Base-by-base conservation (phyloP, 2,888 invertebrate species). In the Troides helena region DNA sequence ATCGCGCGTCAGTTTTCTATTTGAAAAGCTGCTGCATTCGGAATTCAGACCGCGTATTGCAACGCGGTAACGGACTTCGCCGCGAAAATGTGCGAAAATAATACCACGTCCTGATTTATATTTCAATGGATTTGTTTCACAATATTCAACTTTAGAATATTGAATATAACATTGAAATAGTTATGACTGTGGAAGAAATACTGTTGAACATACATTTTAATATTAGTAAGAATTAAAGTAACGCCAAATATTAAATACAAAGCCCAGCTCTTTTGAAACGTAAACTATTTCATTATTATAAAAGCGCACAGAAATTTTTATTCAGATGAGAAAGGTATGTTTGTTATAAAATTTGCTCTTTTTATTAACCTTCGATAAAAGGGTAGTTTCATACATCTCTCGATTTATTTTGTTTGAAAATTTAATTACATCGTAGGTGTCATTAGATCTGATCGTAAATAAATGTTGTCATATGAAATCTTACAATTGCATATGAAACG, bases 11-110 rank as follows among this genome's bases (percentile, higher is more conserved):
- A 68, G 63, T 50, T 63, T 68, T 64, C 39, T 68, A 59, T 68
- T 59, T 68, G 59, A 68, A 63, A 59, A 63, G 68, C 68, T 46
- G 63, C 50, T 63, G 68, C 58, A 68, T 63, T 63, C 59, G 30
- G 59, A 68, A 68, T 68, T 68, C 63, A 58, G 36, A 21, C 21
- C 21, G 39, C 30, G 63, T 59, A 59, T 59, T 39, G 59, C 63
- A 62, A 58, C 65, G 21, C 21, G 46, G 25, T 21, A 63, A 36
- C 59, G 30, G 63, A 50, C 63, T 63, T 63, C 50, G 21, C 68
- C 58, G 58, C 63, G 36, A 36, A 50, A 63, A 23, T 68, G 63
- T 59, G 63, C 30, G 43, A 46, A 68, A 59, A 59, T 68, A 63
- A 68, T 60, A 30, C 36, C 58, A 50, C 43, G 46, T 14, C 2